Conservation (phyloP, 2,888 invertebrate species). For the Anoplius nigerrimus region DNA sequence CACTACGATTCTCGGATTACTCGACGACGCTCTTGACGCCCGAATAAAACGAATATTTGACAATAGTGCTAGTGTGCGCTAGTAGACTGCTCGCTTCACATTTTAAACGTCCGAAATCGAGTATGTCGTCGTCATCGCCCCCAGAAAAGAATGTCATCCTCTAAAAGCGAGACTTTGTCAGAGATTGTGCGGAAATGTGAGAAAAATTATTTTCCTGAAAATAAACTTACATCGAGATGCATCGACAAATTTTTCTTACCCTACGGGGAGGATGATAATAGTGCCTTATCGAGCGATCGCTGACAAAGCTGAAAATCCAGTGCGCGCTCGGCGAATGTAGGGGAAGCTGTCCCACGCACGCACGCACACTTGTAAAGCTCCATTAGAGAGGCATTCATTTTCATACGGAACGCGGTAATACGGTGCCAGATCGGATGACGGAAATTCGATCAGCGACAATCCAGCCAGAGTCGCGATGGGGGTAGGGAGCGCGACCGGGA, state of each 20-base stretch:
- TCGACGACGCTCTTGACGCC: background rate
- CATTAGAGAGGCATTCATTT: conserved; percentile 44
- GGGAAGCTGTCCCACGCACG: conserved; percentile 13
- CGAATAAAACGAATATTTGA: conserved; percentile 3
- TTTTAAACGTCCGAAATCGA: too few relatives aligned
- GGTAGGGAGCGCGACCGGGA: background rate
- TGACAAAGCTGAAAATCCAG: background rate
- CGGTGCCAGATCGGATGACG: conserved; percentile 48
- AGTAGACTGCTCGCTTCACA: too few relatives aligned
- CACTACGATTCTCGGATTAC: too few relatives aligned
- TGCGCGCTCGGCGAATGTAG: background rate
- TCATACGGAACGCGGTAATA: conserved; percentile 39
- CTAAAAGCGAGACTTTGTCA: too few relatives aligned
- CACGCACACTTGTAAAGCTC: conserved; percentile 7
- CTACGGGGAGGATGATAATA: conserved; percentile 3
- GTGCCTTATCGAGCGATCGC: background rate
- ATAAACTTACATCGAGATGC: background rate
- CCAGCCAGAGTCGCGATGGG: conserved; percentile 5
- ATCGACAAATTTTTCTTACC: too few relatives aligned
- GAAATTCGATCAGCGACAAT: conserved; percentile 47
- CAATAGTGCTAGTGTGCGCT: background rate
- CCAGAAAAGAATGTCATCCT: too few relatives aligned
- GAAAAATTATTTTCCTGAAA: too few relatives aligned
- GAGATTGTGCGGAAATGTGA: background rate
- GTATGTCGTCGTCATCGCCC: too few relatives aligned